Evolutionary conservation across 2,888 invertebrate genomes (phyloP), one percentile per base, ranked within the genome.

Genomic region (Drosophila quasianomalipes): DNA sequence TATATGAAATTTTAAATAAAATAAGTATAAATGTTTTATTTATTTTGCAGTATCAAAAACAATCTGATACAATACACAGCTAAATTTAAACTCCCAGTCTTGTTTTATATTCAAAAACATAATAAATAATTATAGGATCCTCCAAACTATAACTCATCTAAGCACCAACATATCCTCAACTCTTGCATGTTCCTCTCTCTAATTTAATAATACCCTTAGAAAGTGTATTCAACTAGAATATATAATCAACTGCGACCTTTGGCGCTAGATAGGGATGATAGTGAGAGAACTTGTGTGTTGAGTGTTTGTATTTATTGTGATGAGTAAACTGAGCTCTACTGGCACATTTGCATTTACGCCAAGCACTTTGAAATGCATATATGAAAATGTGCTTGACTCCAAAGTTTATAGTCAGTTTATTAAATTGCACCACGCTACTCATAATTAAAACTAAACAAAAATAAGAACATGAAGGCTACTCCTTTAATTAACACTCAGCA

Each of bases 401-500:
- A 49, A 59, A 57, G 26, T 52, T 74, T 69, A 10, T 31, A 39
- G 49, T 16, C 39, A 54, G 54, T 53, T 77, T 79, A 79, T 77
- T 70, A 74, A 75, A 75, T 79, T 75, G 57, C 37, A 5, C 31
- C 31, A 1, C 16, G 51, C 71, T 26, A 26, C 31, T 44, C 57
- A 39, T 58, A 58, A 70, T 55, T 54, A 72, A 64, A 72, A 35
- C 12, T 19, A 33, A 49, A 37, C 30, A 14, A 41, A 39, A 57
- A 47, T 33, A 33, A 9, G 19, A 41, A 60, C 30, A 51, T 44
- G 41, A 53, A 59, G 62, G n/a, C 37, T 55, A 51, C 44, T 64
- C 51, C 62, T 71, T 76, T 80, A 78, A 80, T 76, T 78, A 76
- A 70, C 80, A 67, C 76, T 51, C 49, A 67, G 26, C 52, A 47